Evolutionary conservation across 2,113 vertebrate genomes (phyloP).

Genomic region (Artemisiospiza belli): DNA sequence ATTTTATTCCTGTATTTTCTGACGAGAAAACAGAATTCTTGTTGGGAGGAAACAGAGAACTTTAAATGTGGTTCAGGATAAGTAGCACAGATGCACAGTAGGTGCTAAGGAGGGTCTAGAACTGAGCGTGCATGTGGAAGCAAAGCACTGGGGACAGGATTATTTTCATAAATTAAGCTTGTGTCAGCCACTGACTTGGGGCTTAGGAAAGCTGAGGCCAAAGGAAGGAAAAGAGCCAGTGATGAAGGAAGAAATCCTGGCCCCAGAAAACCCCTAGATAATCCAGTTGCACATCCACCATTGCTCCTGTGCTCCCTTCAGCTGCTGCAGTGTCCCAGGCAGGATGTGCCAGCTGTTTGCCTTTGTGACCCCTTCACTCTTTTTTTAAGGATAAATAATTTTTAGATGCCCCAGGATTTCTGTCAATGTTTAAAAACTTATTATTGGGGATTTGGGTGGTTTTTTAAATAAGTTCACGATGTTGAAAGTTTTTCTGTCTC

Average conservation of each 20-base stretch:
- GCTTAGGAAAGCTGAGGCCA: background rate
- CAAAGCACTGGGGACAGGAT: background rate
- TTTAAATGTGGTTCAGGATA: background rate
- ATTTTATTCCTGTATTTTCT: background rate
- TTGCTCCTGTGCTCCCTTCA: background rate
- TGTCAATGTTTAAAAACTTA: background rate
- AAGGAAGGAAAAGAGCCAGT: background rate
- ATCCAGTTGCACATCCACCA: background rate
- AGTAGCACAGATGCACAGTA: background rate
- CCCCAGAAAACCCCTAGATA: too few relatives aligned
- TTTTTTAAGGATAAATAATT: background rate
- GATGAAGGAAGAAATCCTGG: background rate
- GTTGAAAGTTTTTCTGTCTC: background rate
- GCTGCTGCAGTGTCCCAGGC: background rate
- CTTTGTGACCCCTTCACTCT: background rate
- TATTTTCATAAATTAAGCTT: background rate
- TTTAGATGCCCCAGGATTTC: background rate
- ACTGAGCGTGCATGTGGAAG: background rate
- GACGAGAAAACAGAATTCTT: background rate
- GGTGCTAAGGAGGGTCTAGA: background rate
- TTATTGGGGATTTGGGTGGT: rapidly evolving
- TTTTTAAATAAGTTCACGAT: background rate
- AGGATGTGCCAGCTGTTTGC: background rate
- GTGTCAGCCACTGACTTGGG: background rate
- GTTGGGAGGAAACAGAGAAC: background rate